Evolutionary conservation across 2,113 vertebrate species (phyloP), one percentile per base, ranked within the genome.

Genomic region (Ailurus styani): DNA sequence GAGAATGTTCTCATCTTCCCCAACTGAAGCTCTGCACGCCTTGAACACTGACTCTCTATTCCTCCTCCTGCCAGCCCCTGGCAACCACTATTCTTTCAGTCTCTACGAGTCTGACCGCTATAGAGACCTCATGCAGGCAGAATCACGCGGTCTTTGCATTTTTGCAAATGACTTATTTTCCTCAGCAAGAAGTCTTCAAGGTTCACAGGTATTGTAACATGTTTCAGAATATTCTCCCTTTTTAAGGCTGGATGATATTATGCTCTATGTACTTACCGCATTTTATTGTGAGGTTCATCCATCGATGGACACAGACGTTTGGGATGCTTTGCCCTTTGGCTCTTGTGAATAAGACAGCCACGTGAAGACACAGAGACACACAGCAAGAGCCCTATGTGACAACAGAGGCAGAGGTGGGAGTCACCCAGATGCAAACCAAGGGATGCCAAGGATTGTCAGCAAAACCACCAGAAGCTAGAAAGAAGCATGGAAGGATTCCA

Each of bases 61-160:
- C n/a, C 31, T 34, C 21, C 4, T 2, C 14, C 55, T 40, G 0
- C 13, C 23, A 7, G 14, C 0, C 15, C 25, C 47, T 34, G 57
- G 23, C 3, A 25, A 57, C 10, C 54, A 50, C 62, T 25, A 20
- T 73, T 72, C 52, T 27, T 79, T 72, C n/a, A 21, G 31, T 81
- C n/a, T 55, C 37, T 73, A 2, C 45, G 62, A n/a, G 54, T 90
- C 25, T 37, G 25, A 68, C 34, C 29, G 18, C 11, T 40, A 7
- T 29, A 1, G n/a, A n/a, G 8, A 14, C 40, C 45, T 93, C 10
- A 29, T 25, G 17, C 13, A 31, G 72, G n/a, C 37, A 25, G 42
- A 54, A 82, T 13, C 6, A 66, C 14, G 54, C 11, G 10, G 2
- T 64, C 37, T 68, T 66, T 73, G 87, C 64, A 18, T 29, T 70